Base-by-base conservation (phyloP, 53 echinoderm and acorn worm species). In the Holothuria scabra region DNA sequence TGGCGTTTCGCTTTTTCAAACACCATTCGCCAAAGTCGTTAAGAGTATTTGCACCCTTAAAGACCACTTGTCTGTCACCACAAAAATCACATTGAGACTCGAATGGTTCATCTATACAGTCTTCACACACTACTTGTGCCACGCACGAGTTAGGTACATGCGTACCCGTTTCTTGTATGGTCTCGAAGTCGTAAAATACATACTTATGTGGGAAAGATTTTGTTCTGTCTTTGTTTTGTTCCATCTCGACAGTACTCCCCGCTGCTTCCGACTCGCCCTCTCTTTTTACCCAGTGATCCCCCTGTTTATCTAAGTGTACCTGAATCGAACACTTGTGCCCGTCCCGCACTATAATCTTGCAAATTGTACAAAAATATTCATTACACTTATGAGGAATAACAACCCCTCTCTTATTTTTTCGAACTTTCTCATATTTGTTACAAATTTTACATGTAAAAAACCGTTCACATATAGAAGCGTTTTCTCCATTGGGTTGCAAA, bases 21-120 rank as follows among this genome's bases (percentile, higher is more conserved):
- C 20, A 83, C 84, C 88, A 84, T 7, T 74, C 34, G 58, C 88
- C 82, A 88, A 88, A 88, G 13, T 88, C 66, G 19, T 84, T 31
- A 2, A 46, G 32, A 5, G 83, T 75, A 23, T 75, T 55, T 0
- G 56, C 20, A 1, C 83, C 84, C 74, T 88, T 29, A 9, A 84
- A 84, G 13, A 84, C 37, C 1, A 22, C 30, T 65, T 88, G 74
- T 30, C 76, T 83, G 2, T 74, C 58, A 0, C 62, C 32, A 31
- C 76, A 84, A 28, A 13, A 55, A 1, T 64, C 75, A 30, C 88
- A 84, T 3, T 33, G 12, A 64, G 28, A 21, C 34, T 82, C 70
- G n/a, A 87, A 44, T 4, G 82, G 70, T n/a, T n/a, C n/a, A n/a
- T n/a, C n/a, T n/a, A n/a, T n/a, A n/a, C n/a, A n/a, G n/a, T 65